Conservation (phyloP, 2,113 vertebrate genomes). For the Tenrec ecaudatus region DNA sequence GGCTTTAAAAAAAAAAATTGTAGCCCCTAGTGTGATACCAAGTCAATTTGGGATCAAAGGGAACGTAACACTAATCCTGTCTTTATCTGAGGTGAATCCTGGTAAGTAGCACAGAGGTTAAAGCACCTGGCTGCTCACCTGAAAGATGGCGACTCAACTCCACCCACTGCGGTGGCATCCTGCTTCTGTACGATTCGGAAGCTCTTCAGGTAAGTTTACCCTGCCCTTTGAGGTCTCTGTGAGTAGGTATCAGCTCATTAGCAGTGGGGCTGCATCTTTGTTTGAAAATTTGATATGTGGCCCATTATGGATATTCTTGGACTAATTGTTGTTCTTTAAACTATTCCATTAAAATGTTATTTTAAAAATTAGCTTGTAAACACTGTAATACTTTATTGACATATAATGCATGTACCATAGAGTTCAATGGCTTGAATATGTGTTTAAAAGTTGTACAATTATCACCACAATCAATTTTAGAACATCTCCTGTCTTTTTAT, state of each 20-base stretch:
- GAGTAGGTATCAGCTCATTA: no score
- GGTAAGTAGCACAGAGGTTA: neutral
- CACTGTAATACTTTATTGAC: neutral
- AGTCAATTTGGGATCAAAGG: neutral
- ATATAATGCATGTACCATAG: no score
- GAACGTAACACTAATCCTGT: neutral
- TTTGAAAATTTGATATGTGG: constrained; percentile 1
- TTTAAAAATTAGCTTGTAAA: neutral
- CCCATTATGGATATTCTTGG: constrained; percentile 23
- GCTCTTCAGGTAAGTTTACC: neutral
- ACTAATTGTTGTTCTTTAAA: neutral
- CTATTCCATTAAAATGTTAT: neutral
- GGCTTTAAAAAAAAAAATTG: no score
- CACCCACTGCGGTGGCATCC: no score
- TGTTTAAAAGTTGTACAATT: no score
- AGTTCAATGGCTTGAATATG: no score
- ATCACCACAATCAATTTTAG: no score
- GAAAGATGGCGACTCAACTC: no score
- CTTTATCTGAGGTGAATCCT: neutral
- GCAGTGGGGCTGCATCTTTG: neutral
- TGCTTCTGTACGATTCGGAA: neutral
- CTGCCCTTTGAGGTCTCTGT: neutral
- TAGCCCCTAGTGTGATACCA: neutral
- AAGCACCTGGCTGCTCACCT: no score
- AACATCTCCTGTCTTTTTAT: no score